Evolutionary conservation across 2,888 invertebrate species (phyloP), one percentile per base, ranked within the genome.

Genomic region (Ochropleura plecta): DNA sequence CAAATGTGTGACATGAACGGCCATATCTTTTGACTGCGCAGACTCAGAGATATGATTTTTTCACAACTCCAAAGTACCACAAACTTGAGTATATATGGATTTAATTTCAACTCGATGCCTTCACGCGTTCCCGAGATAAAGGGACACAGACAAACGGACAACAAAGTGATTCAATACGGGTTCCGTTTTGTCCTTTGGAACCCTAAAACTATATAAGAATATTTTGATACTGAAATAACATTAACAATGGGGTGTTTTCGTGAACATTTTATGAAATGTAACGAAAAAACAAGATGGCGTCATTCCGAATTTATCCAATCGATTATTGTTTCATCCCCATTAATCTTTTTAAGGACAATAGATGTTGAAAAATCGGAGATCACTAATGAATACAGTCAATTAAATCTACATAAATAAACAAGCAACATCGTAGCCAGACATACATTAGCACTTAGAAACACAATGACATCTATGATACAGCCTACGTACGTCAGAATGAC

Each of bases 401-500:
- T 65, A 42, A 9, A n/a, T 16, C 5, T 42, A 10, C 16, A n/a
- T 30, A 66, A 70, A 68, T 2, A 49, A 67, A 42, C 16, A 12
- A 42, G 6, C 16, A 42, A 20, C 42, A 42, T 42, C 42, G 20
- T 44, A 44, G 6, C 14, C 44, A n/a, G 9, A 30, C 14, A 40
- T 44, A 46, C 12, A 48, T 12, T 20, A 49, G 12, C 70, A 14
- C 74, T 18, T 48, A 51, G 53, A n/a, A 16, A 44, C 16, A 65
- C 57, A 76, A 49, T 76, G 44, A 57, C n/a, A 44, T 44, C 10
- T 44, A 44, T n/a, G 40, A 46, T 30, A 20, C 51, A 46, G 44
- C 48, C n/a, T 60, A 55, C 48, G 57, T 59, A 65, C 70, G 68
- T 30, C 30, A 30, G 69, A 57, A 69, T 83, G 57, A 60, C 55